These are phyloP conservation scores for Mythimna impura DNA, from an alignment of 2,888 invertebrate genomes.

Conservation along the genomic window DNA sequence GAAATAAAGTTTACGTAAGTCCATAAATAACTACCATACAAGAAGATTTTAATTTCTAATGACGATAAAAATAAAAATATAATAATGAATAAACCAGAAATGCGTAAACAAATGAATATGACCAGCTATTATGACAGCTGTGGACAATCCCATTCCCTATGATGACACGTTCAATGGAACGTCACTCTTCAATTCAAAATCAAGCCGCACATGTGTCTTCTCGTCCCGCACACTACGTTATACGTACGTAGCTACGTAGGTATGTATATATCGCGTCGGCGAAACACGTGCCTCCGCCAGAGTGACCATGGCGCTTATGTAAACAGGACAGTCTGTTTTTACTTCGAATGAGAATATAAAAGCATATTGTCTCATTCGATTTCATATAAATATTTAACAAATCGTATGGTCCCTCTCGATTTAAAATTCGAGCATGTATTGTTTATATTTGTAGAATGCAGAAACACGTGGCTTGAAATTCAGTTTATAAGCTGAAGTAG, in stretches of 20 bases:
- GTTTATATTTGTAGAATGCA: not conserved
- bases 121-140: slow-evolving; percentile 5
- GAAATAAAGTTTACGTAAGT: not conserved
- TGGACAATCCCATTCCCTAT: slow-evolving; percentile 2
- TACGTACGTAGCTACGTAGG: slow-evolving; percentile 11
- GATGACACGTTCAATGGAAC: slow-evolving; percentile 28
- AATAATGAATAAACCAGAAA: not conserved
- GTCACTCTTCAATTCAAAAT: slow-evolving; percentile 33
- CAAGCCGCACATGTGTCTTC: slow-evolving; percentile 20
- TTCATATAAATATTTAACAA: slow-evolving; percentile 29
- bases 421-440: slow-evolving; percentile 18
- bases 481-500: not conserved
- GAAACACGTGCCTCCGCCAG: slow-evolving; percentile 54
- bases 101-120: not conserved
- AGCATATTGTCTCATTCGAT: not conserved
- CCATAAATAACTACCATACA: not conserved
- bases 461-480: not conserved
- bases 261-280: slow-evolving; percentile 27
- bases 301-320: slow-evolving; percentile 41
- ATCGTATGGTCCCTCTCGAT: not conserved
- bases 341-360: slow-evolving; percentile 22
- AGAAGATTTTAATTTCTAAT: slow-evolving; percentile 3
- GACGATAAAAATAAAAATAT: not conserved
- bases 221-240: slow-evolving; percentile 14
- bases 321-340: slow-evolving; percentile 32